phyloP scores from a whole-genome alignment of 2,797 vertebrate genomes.

The Vespertilio murinus region DNA sequence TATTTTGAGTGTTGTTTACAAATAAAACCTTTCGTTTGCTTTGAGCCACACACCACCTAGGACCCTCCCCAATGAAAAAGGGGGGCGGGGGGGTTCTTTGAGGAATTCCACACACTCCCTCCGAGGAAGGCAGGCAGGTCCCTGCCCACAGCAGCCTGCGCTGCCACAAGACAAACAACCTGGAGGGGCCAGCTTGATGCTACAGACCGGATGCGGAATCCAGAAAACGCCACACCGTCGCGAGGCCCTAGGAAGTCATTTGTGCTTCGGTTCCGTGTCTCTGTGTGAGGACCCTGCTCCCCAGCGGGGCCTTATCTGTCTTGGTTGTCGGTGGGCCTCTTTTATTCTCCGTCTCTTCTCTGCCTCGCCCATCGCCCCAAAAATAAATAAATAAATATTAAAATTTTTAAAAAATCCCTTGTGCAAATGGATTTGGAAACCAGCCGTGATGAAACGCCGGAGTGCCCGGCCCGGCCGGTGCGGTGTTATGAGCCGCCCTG shows the following conservation, averaged over 20 bases:
- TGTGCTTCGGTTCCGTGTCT: conserved; percentile 40
- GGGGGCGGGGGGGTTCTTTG: no score
- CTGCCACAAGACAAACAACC: rapidly evolving
- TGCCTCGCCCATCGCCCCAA: neutral
- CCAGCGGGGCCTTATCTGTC: rapidly evolving
- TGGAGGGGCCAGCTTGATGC: conserved; percentile 30
- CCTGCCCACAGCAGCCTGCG: rapidly evolving
- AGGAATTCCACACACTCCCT: neutral
- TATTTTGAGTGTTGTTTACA: conserved; percentile 10
- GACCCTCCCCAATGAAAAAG: neutral
- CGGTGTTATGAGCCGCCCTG: conserved; percentile 42
- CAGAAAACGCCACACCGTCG: conserved; percentile 19
- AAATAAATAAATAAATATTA: conserved; percentile 49
- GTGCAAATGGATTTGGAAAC: conserved; percentile 73
- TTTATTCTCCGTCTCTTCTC: neutral
- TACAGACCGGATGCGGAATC: neutral
- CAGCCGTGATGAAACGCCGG: conserved; percentile 76
- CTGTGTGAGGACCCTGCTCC: rapidly evolving
- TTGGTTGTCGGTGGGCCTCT: neutral
- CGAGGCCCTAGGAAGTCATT: neutral
- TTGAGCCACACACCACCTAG: neutral
- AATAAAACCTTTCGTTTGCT: conserved; percentile 33
- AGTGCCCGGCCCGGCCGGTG: neutral
- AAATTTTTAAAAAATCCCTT: conserved; percentile 62
- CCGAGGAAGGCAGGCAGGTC: neutral